These are phyloP conservation scores for Eublepharis macularius DNA, from an alignment of 2,113 vertebrate species.

Conservation along the genomic window DNA sequence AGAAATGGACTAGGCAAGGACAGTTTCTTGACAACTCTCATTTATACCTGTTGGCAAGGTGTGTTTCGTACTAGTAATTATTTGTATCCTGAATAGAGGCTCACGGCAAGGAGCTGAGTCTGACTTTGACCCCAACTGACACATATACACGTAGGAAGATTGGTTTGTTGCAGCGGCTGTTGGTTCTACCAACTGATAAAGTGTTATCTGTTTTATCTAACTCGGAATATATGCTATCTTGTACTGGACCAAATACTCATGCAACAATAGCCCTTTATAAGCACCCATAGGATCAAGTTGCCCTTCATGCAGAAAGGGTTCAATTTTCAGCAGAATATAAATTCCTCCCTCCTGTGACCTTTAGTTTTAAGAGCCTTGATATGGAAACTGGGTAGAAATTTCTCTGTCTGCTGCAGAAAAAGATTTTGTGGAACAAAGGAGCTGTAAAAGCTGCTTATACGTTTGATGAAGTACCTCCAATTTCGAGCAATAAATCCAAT, in stretches of 20 bases:
- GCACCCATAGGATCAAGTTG: background rate
- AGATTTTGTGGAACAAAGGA: slow-evolving; percentile 26
- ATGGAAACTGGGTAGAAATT: slow-evolving; percentile 3
- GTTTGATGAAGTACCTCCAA: background rate
- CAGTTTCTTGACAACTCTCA: too few species aligned
- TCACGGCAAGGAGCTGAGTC: background rate
- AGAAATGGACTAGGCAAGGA: too few species aligned
- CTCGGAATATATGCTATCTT: background rate
- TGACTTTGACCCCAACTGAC: background rate
- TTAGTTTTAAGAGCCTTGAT: background rate
- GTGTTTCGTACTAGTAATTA: background rate
- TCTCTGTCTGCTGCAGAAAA: background rate
- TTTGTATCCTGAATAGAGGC: background rate
- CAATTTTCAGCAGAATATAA: background rate
- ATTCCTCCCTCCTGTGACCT: background rate
- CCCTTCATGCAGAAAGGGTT: background rate
- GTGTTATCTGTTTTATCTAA: background rate
- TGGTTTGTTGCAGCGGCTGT: background rate
- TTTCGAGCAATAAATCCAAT: background rate
- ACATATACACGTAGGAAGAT: background rate
- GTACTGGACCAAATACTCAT: background rate
- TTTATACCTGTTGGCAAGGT: too few species aligned
- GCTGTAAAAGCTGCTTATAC: background rate
- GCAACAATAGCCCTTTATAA: background rate
- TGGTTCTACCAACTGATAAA: background rate